These are phyloP conservation scores for Microctenopoma stevenorrisi DNA, from an alignment of 2,797 vertebrate genomes.

Conservation along the genomic window DNA sequence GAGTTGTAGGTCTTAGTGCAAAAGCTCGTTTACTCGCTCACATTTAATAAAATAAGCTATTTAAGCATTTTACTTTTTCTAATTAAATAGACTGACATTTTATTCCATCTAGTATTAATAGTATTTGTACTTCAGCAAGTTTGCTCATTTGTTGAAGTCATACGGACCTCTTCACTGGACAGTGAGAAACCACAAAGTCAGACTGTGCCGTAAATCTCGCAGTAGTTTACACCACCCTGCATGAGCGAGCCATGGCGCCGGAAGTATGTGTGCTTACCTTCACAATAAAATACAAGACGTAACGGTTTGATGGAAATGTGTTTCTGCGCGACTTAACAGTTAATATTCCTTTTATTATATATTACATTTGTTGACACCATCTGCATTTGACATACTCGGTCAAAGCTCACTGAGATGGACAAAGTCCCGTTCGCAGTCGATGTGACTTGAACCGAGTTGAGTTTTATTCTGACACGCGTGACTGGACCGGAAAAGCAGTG, in stretches of 20 bases:
- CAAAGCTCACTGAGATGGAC: accelerated
- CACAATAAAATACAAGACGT: conserved; percentile 34
- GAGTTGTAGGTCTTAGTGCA: too few relatives aligned
- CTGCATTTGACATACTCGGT: accelerated
- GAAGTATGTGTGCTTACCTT: conserved; percentile 5
- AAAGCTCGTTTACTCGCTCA: too few relatives aligned
- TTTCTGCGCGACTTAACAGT: too few relatives aligned
- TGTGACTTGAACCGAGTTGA: accelerated
- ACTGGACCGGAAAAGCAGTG: not conserved
- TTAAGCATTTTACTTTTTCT: too few relatives aligned
- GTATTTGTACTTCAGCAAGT: too few relatives aligned
- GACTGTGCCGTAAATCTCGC: conserved; percentile 47
- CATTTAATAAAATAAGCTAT: too few relatives aligned
- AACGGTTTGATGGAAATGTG: accelerated
- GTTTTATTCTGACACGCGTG: conserved; percentile 34
- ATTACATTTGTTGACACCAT: not conserved
- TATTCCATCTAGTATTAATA: too few relatives aligned
- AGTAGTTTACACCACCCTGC: conserved; percentile 63
- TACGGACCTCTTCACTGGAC: too few relatives aligned
- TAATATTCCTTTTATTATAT: too few relatives aligned
- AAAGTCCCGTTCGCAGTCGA: too few relatives aligned
- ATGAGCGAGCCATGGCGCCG: conserved; percentile 16
- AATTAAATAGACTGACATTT: too few relatives aligned
- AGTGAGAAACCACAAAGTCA: conserved; percentile 14
- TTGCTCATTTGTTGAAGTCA: too few relatives aligned